Evolutionary conservation across 2,797 vertebrate genomes (phyloP), one percentile per base, ranked within the genome.

Genomic region (Sarcophilus harrisii): DNA sequence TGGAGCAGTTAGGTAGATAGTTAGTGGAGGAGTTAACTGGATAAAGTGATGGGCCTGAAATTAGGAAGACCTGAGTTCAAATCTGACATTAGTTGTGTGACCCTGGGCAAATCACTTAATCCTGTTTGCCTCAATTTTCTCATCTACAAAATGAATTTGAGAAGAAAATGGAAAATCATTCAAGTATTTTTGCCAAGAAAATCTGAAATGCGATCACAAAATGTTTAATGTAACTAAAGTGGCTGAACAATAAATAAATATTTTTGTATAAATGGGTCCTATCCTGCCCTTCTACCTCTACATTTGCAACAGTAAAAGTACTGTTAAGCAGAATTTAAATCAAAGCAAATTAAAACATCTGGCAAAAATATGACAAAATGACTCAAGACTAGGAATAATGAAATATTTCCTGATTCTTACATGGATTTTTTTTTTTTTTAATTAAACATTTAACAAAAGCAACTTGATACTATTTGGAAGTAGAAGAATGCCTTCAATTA

Each of bases 401-500:
- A 6, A 91, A 59, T 5, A 91, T n/a, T 91, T 91, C 60, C 38
- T 94, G 81, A 96, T 81, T 45, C 4, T 32, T 30, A 58, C 0
- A 59, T 24, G 58, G 32, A 6, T 57, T 30, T 90, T 93, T n/a
- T 73, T 92, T n/a, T n/a, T 73, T 96, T 59, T 58, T 16, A 73
- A 10, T 38, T 96, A 60, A 38, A n/a, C 94, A 91, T 57, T 90
- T 14, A 59, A 6, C 28, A 94, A 95, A 9, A 57, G 60, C 54
- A 73, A 49, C 58, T 81, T 96, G 28, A 66, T 62, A 62, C 28
- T 62, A 91, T 91, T 89, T 91, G n/a, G 28, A 92, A 66, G 90
- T 6, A 55, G 38, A 13, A 94, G 93, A 94, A 57, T 89, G 32
- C n/a, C 45, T 93, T 92, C 54, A 29, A 90, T 66, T 81, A 92